Percentiles rank a stretch among this genome's conserved stretches.
Conservation (phyloP, 1,140 invertebrate species). For the Venturia canescens region DNA sequence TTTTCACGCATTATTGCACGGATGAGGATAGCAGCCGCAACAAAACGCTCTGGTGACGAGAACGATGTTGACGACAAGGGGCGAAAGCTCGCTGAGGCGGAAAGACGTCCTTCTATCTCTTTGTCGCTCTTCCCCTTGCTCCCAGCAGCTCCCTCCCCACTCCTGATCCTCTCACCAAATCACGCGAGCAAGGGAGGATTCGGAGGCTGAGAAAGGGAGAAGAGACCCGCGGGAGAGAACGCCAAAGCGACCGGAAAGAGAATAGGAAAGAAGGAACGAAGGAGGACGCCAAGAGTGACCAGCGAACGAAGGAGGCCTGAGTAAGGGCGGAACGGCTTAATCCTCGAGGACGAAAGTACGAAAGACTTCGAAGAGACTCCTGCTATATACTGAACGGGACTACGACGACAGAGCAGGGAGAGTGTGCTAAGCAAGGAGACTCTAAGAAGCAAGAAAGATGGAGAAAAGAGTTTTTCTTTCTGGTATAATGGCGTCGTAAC, state of each 20-base stretch:
- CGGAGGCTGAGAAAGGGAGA: background rate
- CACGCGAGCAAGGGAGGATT: background rate
- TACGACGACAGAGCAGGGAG: background rate
- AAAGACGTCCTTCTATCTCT: conserved; percentile 19
- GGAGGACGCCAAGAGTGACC: conserved; percentile 47
- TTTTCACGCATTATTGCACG: conserved; percentile 11
- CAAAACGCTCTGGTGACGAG: conserved; percentile 15
- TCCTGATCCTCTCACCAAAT: background rate
- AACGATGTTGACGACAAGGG: conserved; percentile 20
- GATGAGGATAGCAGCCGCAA: background rate
- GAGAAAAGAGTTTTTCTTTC: conserved; percentile 29
- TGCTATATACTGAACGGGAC: conserved; percentile 16
- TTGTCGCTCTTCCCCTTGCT: background rate
- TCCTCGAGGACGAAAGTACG: conserved; percentile 31
- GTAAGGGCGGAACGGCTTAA: conserved; percentile 19
- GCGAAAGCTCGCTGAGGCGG: conserved; percentile 13
- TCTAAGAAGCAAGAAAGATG: background rate
- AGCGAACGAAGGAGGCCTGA: background rate
- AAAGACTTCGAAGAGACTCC: conserved; percentile 27
- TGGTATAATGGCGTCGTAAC: conserved; percentile 42
- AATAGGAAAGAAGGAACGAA: conserved; percentile 35
- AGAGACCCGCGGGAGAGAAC: conserved; percentile 24
- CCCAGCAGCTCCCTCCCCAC: too few species aligned
- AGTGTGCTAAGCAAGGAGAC: background rate
- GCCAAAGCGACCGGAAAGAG: conserved; percentile 38